Conservation (phyloP, 2,888 invertebrate species). For the Parnassius orleans region DNA sequence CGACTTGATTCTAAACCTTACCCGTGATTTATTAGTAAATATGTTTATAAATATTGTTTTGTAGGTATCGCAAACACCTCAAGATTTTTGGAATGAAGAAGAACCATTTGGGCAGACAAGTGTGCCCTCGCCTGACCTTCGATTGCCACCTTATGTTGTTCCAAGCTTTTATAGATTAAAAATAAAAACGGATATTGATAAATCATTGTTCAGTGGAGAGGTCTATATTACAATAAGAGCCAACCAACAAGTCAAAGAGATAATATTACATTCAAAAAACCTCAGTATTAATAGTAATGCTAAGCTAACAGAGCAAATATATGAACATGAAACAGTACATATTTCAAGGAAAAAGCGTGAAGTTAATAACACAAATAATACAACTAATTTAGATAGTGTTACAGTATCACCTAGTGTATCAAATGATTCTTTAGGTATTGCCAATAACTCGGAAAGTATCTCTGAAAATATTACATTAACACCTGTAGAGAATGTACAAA, state of each 20-base stretch:
- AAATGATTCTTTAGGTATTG: constrained; percentile 28
- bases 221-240: constrained; percentile 73
- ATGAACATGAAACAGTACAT: constrained; percentile 56
- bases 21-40: not conserved
- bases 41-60: constrained; percentile 12
- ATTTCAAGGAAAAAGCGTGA: constrained; percentile 47
- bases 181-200: constrained; percentile 75
- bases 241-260: constrained; percentile 54
- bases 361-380: constrained; percentile 27
- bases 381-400: constrained; percentile 25
- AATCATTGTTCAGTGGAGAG: constrained; percentile 64
- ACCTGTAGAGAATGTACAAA: constrained; percentile 27
- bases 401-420: constrained; percentile 24
- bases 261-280: constrained; percentile 78
- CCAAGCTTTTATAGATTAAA: constrained; percentile 82
- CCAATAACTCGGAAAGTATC: constrained; percentile 26
- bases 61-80: constrained; percentile 51
- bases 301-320: constrained; percentile 70
- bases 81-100: constrained; percentile 67
- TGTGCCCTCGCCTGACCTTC: constrained; percentile 53
- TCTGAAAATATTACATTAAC: constrained; percentile 31
- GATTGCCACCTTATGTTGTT: constrained; percentile 69
- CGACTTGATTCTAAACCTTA: no score
- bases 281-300: constrained; percentile 58
- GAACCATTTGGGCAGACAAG: constrained; percentile 58